These are phyloP conservation scores for Darevskia mixta DNA, from an alignment of 2,797 vertebrate genomes.

Conservation along the genomic window DNA sequence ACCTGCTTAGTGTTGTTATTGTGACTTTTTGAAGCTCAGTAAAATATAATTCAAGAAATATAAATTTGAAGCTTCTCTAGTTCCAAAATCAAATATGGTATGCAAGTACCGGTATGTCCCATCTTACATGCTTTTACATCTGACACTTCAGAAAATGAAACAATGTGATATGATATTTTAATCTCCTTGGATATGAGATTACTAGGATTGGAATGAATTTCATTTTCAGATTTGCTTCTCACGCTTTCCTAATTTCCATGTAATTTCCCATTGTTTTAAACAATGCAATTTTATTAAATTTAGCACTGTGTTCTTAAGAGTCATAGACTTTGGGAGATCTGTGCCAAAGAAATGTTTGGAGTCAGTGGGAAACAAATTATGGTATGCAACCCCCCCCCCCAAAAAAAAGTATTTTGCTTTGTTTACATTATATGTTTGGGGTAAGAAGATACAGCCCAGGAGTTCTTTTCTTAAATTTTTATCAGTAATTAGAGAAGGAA, in stretches of 20 bases:
- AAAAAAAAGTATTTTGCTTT: not conserved
- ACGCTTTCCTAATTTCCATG: not conserved
- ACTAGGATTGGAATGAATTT: not conserved
- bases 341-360: not conserved
- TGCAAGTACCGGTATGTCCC: not conserved
- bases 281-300: not conserved
- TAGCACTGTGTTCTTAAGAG: not conserved
- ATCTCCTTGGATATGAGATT: not conserved
- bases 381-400: too few species aligned
- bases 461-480: not conserved
- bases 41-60: too few species aligned
- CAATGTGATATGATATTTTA: not conserved
- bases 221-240: not conserved
- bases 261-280: not conserved
- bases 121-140: not conserved
- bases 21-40: too few species aligned
- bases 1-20: too few species aligned
- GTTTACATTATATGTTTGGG: not conserved
- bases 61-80: constrained; percentile 2
- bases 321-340: not conserved
- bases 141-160: not conserved
- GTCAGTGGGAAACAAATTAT: not conserved
- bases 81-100: constrained; percentile 41
- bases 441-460: not conserved
- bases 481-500: not conserved